These are phyloP conservation scores for Laothoe populi DNA, from an alignment of 2,888 invertebrate species.

Conservation along the genomic window DNA sequence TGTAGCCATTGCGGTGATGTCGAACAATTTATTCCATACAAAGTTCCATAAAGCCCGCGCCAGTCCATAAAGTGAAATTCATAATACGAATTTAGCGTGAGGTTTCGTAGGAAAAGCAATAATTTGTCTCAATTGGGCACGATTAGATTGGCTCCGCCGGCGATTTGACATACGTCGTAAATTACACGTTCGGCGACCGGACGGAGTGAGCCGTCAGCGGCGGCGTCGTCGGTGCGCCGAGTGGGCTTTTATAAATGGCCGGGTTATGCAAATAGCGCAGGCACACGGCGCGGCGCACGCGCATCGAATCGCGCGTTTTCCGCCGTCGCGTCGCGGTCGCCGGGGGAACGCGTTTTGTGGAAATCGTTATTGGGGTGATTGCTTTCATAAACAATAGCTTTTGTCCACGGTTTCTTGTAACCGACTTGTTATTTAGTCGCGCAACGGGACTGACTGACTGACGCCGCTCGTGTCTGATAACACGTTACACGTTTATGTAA, in stretches of 20 bases:
- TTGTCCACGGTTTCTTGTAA: conserved; percentile 75
- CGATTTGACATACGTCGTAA: conserved; percentile 83
- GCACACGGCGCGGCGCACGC: conserved; percentile 72
- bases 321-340: conserved; percentile 72
- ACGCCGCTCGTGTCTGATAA: conserved; percentile 61
- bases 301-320: conserved; percentile 82
- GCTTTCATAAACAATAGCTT: conserved; percentile 84
- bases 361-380: conserved; percentile 84
- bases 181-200: conserved; percentile 69
- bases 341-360: conserved; percentile 75
- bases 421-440: conserved; percentile 66
- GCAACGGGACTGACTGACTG: conserved; percentile 62
- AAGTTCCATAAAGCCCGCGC: conserved; percentile 60
- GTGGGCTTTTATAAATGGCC: conserved; percentile 53
- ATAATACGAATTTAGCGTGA: conserved; percentile 73
- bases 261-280: conserved; percentile 72
- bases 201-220: conserved; percentile 61
- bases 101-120: conserved; percentile 83
- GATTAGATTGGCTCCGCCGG: conserved; percentile 81
- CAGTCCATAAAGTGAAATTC: conserved; percentile 70
- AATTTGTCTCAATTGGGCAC: conserved; percentile 83
- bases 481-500: conserved; percentile 53
- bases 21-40: conserved; percentile 57
- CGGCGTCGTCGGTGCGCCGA: conserved; percentile 37
- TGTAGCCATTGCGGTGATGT: conserved; percentile 57